These are phyloP conservation scores for Tenualosa thibaudeaui DNA, from an alignment of 2,797 vertebrate species.

Conservation along the genomic window DNA sequence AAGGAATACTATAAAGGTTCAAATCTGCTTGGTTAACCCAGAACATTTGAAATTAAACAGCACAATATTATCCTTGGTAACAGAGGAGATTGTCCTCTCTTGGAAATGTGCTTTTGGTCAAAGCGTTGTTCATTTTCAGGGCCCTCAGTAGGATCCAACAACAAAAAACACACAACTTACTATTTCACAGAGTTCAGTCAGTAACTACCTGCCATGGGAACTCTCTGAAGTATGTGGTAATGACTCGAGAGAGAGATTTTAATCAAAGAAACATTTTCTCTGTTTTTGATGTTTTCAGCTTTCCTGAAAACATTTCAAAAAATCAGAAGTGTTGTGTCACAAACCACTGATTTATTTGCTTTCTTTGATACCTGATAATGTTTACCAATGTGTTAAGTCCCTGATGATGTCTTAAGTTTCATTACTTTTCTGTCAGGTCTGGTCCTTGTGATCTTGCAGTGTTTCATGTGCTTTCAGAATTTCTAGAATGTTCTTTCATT, in stretches of 20 bases:
- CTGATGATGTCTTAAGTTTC: slow-evolving; percentile 16
- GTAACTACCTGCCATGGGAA: neutral
- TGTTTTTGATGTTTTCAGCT: slow-evolving; percentile 5
- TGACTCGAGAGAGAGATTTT: neutral
- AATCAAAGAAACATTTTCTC: slow-evolving; percentile 4
- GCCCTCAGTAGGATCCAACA: neutral
- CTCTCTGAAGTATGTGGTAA: neutral
- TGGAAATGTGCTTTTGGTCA: neutral
- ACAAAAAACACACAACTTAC: neutral
- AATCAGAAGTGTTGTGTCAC: neutral
- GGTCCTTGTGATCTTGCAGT: neutral
- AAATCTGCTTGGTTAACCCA: neutral
- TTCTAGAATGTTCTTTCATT: neutral
- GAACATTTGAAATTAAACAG: neutral
- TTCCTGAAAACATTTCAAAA: neutral
- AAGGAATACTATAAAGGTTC: neutral
- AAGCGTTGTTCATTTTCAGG: neutral
- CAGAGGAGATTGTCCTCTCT: neutral
- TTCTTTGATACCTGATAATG: neutral
- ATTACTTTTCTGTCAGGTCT: neutral
- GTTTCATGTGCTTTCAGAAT: slow-evolving; percentile 13
- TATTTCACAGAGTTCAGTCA: neutral
- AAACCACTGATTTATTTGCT: neutral
- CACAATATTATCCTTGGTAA: neutral
- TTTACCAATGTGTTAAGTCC: neutral